Percentiles rank a stretch among this genome's conserved stretches.
Conservation (phyloP, 2,797 vertebrate species). For the Xenopus petersii region DNA sequence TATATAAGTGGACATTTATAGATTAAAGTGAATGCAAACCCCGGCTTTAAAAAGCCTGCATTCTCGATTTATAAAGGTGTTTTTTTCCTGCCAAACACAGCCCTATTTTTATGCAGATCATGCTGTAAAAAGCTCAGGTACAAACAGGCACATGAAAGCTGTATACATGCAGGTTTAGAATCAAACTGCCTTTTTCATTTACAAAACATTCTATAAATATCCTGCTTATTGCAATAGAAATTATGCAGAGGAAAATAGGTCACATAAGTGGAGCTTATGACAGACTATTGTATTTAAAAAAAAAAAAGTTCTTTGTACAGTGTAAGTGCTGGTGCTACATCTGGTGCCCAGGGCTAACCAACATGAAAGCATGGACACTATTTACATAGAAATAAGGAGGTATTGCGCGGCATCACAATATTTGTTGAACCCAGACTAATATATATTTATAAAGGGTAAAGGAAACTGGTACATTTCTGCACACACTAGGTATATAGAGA, state of each 20-base stretch:
- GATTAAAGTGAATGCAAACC: too few relatives aligned
- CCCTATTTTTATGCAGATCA: too few relatives aligned
- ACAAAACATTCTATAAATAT: conserved; percentile 35
- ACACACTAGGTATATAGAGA: too few relatives aligned
- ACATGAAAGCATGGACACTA: neutral
- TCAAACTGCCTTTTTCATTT: conserved; percentile 6
- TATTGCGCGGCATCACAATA: neutral
- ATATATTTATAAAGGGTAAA: neutral
- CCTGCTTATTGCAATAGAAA: conserved; percentile 42
- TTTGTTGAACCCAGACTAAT: neutral
- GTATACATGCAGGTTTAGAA: neutral
- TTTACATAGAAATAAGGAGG: neutral
- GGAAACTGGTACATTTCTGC: neutral
- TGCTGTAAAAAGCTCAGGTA: too few relatives aligned
- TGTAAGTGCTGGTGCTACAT: neutral
- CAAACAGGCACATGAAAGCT: neutral
- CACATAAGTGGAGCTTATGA: conserved; percentile 26
- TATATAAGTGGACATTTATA: too few relatives aligned
- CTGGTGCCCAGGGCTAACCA: neutral
- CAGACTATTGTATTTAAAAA: neutral
- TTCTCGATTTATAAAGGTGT: too few relatives aligned
- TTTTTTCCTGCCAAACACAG: too few relatives aligned
- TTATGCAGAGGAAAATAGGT: conserved; percentile 43
- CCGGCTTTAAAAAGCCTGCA: too few relatives aligned
- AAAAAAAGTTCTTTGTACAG: neutral